Conservation (phyloP, 1,140 invertebrate species). For the Yoshiicerus persimilis region DNA sequence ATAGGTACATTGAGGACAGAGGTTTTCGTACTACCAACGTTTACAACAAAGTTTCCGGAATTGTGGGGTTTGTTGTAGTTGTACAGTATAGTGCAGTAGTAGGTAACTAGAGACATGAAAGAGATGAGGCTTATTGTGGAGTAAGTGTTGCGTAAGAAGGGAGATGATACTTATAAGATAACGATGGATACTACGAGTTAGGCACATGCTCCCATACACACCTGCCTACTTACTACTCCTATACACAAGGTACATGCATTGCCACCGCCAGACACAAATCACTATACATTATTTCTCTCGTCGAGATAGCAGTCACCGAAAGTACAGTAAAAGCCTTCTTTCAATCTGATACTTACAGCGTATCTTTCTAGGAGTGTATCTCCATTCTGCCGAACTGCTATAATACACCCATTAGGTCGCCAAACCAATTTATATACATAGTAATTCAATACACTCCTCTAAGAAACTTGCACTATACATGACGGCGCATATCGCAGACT, state of each 20-base stretch:
- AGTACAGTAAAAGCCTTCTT: background rate
- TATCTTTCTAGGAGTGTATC: background rate
- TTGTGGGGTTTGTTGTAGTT: background rate
- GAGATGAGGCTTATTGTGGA: background rate
- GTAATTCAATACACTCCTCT: too few relatives aligned
- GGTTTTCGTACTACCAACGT: background rate
- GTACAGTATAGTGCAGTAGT: background rate
- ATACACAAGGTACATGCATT: too few relatives aligned
- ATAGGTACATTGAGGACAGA: background rate
- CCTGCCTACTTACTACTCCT: too few relatives aligned
- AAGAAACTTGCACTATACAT: too few relatives aligned
- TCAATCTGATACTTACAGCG: background rate
- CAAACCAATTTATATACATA: too few relatives aligned
- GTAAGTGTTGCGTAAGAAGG: constrained; percentile 12
- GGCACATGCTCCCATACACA: too few relatives aligned
- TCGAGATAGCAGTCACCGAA: background rate
- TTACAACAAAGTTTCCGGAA: background rate
- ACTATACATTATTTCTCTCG: background rate
- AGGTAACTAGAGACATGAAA: background rate
- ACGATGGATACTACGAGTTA: too few relatives aligned
- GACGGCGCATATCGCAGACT: too few relatives aligned
- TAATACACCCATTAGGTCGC: too few relatives aligned
- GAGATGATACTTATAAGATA: background rate
- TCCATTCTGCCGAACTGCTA: too few relatives aligned
- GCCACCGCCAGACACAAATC: background rate